Evolutionary conservation across 1,140 invertebrate genomes (phyloP), one percentile per base, ranked within the genome.

Genomic region (Sinella curviseta): DNA sequence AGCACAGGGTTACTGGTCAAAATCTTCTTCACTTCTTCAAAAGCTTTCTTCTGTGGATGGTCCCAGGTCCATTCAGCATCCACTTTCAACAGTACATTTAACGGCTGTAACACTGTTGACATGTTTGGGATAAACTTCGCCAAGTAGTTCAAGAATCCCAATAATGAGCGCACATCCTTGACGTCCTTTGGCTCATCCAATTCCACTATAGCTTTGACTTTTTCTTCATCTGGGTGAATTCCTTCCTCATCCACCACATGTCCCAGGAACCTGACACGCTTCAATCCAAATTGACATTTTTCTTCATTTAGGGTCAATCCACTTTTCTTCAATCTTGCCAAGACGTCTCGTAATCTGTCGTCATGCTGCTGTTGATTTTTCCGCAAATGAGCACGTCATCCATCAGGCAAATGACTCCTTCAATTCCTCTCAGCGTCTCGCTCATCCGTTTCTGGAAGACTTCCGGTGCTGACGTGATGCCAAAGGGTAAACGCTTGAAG

Each of bases 131-230:
- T 85, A 74, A 86, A 87, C 76, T 76, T 84, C 20, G 80, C 81
- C 26, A 87, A 77, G 82, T 85, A 88, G 78, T 86, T 88, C 14
- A 87, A 79, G 81, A 88, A 85, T 1, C 87, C 87, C 36, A 88
- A 76, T 77, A 88, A 84, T 81, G 83, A 83, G 76, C 85, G 78
- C 36, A 87, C 74, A 74, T 86, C 86, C 75, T 75, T 79, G 30
- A 80, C 79, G 82, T 82, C 84, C 57, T 78, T 83, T 39, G 85
- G 85, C 39, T 4, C 31, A 33, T 80, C 67, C 78, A 87, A 85
- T 0, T 86, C 79, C 1, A 78, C 24, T 28, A 89, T 88, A 12
- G 86, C 85, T 8, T 85, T 55, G 4, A 87, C 77, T 82, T 87
- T 88, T 0, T 82, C 80, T 31, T 77, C 76, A 80, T 86, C 85